phyloP scores from a whole-genome alignment of 2,888 invertebrate species.

The Nomada ruficornis region DNA sequence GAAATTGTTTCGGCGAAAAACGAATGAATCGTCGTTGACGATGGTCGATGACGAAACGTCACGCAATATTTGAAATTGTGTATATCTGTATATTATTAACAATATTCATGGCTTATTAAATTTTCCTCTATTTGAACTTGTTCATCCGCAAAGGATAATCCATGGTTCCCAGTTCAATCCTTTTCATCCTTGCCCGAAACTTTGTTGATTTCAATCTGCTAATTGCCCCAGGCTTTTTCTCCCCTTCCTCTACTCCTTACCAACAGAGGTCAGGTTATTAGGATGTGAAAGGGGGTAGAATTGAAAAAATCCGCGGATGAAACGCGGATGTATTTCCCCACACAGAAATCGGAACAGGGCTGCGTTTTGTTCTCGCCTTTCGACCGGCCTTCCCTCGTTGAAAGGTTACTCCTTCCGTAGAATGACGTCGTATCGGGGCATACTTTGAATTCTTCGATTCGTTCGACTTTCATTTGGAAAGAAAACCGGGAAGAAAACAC shows the following conservation, averaged over 20 bases:
- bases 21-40: slow-evolving; percentile 25
- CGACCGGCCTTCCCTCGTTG: background rate
- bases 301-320: slow-evolving; percentile 28
- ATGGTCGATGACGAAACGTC: background rate
- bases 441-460: background rate
- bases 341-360: background rate
- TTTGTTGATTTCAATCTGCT: slow-evolving; percentile 66
- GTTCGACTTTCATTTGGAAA: background rate
- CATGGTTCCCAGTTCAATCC: background rate
- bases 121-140: too few species aligned
- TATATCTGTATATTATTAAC: too few species aligned
- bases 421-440: slow-evolving; percentile 28
- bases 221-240: slow-evolving; percentile 51
- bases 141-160: slow-evolving; percentile 11
- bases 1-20: too few species aligned
- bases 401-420: slow-evolving; percentile 15
- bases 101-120: background rate
- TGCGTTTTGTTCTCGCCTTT: slow-evolving; percentile 32
- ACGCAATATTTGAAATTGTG: too few species aligned
- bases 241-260: slow-evolving; percentile 14
- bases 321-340: background rate
- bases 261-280: slow-evolving; percentile 18
- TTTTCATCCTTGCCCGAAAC: slow-evolving; percentile 41
- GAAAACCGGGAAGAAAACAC: background rate
- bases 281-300: slow-evolving; percentile 22